Base-by-base conservation (phyloP, 2,113 vertebrate species). In the Anseranas semipalmata region DNA sequence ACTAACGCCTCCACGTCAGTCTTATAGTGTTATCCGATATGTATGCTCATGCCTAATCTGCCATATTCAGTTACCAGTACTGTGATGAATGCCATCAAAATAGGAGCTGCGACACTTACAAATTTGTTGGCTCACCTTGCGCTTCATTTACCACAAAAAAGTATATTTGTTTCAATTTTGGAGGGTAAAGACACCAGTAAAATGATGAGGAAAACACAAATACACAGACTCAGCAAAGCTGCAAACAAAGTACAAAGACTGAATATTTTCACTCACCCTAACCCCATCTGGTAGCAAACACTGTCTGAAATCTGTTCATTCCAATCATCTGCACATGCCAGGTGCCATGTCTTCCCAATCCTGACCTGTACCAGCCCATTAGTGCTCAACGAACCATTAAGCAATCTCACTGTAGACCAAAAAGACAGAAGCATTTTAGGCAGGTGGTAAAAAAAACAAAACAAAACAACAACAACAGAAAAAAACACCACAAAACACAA, bases 201-300 rank as follows among this genome's bases (percentile, higher is more conserved):
- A 81, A 77, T 22, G 4, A 74, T 27, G 9, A 67, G 5, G 24
- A 63, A 94, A 77, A 60, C 32, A 91, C 10, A 67, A 81, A 77
- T 20, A 55, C 45, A 15, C 24, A 56, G 19, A 55, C 3, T 52
- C 22, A 93, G 71, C 30, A 96, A 48, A 84, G 32, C n/a, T 81
- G 27, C 28, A 67, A 93, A 52, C 3, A 59, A 74, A 6, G 58
- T 74, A 48, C 14, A 87, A 60, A 22, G 16, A 41, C 33, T 41
- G 12, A 91, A 66, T 58, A 80, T 45, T 72, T 77, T 95, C 25
- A 95, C 98, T 97, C 94, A 99, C 99, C 98, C 98, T 89, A 98
- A 97, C 35, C 99, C 98, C 79, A 99, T 84, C 45, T 98, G 97
- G 32, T 96, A 97, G 90, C 99, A 99, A 94, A 98, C 97, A 59